These are phyloP conservation scores for Palloptera scutellata DNA, from an alignment of 2,888 invertebrate species.

Conservation along the genomic window DNA sequence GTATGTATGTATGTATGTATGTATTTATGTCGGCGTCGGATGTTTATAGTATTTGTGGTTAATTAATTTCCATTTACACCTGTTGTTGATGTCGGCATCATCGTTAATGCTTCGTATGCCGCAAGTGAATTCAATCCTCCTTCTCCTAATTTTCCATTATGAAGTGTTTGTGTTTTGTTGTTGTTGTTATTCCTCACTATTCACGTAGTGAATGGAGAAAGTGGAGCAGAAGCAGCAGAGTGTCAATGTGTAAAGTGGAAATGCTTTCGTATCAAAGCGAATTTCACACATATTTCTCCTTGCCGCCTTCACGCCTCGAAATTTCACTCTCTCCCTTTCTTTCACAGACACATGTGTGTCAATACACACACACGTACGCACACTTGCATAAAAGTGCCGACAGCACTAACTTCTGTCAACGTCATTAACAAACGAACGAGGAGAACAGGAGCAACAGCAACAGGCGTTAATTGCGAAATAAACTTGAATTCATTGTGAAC, in stretches of 20 bases:
- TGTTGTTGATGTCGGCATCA: conserved; percentile 45
- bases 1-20: too few species aligned
- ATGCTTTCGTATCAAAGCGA: conserved; percentile 42
- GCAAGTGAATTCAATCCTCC: conserved; percentile 43
- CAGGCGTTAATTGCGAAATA: conserved; percentile 65
- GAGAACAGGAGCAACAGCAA: conserved; percentile 46
- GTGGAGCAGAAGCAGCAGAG: conserved; percentile 16
- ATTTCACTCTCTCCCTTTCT: neutral
- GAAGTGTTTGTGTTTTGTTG: too few species aligned
- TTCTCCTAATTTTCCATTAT: conserved; percentile 5
- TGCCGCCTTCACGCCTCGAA: conserved; percentile 24
- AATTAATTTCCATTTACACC: conserved; percentile 64
- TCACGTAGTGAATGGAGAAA: neutral
- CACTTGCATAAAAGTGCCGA: conserved; percentile 21
- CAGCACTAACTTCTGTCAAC: conserved; percentile 48
- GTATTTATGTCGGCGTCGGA: neutral
- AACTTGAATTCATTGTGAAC: conserved; percentile 55
- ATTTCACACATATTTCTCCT: conserved; percentile 45
- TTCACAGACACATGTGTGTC: neutral
- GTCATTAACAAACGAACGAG: conserved; percentile 51
- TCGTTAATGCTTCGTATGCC: conserved; percentile 49
- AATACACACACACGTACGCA: conserved; percentile 2
- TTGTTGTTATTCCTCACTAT: neutral
- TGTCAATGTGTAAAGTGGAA: conserved; percentile 45
- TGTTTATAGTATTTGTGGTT: conserved; percentile 47